A percentile compares a stretch with the other conserved stretches of the same genome.
phyloP scores from a whole-genome alignment of 2,888 invertebrate species.

The Drosophila maculinotata region DNA sequence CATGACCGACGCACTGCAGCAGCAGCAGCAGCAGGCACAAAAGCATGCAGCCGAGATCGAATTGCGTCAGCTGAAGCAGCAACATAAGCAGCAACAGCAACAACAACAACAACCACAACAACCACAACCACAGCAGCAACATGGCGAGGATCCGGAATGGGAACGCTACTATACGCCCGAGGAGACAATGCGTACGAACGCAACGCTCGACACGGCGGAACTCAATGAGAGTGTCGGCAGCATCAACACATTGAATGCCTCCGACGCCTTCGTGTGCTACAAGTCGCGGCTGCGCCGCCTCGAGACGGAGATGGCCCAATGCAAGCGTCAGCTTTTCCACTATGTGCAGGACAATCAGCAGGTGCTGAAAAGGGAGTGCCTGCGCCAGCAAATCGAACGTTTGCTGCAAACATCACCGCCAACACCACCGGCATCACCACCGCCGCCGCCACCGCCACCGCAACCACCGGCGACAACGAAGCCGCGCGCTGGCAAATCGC shows the following conservation, averaged over 20 bases:
- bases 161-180: slow-evolving; percentile 23
- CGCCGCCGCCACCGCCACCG: neutral
- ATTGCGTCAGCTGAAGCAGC: neutral
- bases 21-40: slow-evolving; percentile 5
- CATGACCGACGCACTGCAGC: neutral
- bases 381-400: slow-evolving; percentile 49
- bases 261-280: slow-evolving; percentile 43
- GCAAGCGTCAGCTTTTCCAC: slow-evolving; percentile 50
- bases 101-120: neutral
- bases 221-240: too few species aligned
- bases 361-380: slow-evolving; percentile 29
- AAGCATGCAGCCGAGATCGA: neutral
- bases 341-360: slow-evolving; percentile 53
- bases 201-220: too few species aligned
- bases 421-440: neutral
- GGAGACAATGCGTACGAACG: neutral
- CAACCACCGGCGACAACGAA: neutral
- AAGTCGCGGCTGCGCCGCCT: slow-evolving; percentile 43
- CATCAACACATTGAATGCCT: neutral
- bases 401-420: slow-evolving; percentile 25
- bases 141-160: neutral
- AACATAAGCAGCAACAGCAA: neutral
- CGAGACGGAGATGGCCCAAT: slow-evolving; percentile 57
- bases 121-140: neutral
- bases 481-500: neutral